Conservation (phyloP, 2,888 invertebrate species). For the Sphecodes monilicornis region DNA sequence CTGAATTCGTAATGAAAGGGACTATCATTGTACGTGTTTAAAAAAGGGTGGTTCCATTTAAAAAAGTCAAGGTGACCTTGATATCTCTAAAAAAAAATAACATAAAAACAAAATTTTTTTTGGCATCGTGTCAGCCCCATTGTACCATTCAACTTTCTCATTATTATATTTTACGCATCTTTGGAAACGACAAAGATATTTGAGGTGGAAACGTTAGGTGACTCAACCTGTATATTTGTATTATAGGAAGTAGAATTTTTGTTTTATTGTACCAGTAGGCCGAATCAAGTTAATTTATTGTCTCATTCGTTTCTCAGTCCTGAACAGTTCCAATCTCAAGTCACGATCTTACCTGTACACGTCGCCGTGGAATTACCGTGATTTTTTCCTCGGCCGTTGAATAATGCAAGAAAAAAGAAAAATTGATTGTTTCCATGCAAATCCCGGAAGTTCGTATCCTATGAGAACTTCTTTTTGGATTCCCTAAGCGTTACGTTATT, state of each 20-base stretch:
- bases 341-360: slow-evolving; percentile 19
- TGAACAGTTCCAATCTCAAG: neutral
- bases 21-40: too few relatives aligned
- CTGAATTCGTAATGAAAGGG: too few relatives aligned
- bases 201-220: too few relatives aligned
- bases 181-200: too few relatives aligned
- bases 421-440: slow-evolving; percentile 30
- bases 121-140: too few relatives aligned
- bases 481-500: slow-evolving; percentile 15
- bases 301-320: neutral
- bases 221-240: too few relatives aligned
- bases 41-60: too few relatives aligned
- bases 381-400: neutral
- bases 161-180: too few relatives aligned
- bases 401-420: slow-evolving; percentile 24
- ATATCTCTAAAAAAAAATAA: too few relatives aligned
- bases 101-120: too few relatives aligned
- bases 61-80: too few relatives aligned
- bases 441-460: slow-evolving; percentile 3
- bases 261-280: neutral
- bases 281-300: neutral
- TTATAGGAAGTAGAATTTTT: neutral
- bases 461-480: neutral
- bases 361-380: neutral
- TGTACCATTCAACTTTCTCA: too few relatives aligned